Evolutionary conservation across 2,113 vertebrate species (phyloP), one percentile per base, ranked within the genome.

Genomic region (Paratilapia polleni): DNA sequence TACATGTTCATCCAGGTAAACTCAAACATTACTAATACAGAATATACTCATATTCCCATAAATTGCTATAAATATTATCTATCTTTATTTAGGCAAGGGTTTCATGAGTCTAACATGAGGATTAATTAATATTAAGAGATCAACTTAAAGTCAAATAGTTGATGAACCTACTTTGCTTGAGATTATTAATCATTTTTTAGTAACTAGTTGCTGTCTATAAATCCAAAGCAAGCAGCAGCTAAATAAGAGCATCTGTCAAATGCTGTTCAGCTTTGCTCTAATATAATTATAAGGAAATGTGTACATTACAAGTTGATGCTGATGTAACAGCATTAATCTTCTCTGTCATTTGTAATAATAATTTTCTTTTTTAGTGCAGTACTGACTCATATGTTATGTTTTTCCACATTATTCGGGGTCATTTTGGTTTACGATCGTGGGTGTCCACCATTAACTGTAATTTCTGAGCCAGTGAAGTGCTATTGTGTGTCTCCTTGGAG

Each of bases 1-100:
- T 98, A 98, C 91, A 98, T 98, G 97, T 92, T 90, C 74, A 78
- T 94, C 7, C 98, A 99, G 97, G 98, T 99, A 89, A 96, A 94
- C 8, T 4, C 43, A 13, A 34, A 76, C 47, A 57, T 12, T 2
- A 22, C 0, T 36, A 62, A 52, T 73, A 52, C 43, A 13, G 49
- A 52, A 20, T 31, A 8, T 1, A 13, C 52, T 31, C 5, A 10
- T 52, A 13, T 11, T 31, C 28, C 6, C 43, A 31, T 28, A 36
- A 36, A 36, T 36, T 36, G 36, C 36, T 36, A 36, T 2, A 70
- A 28, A 68, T 28, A 9, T 52, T 52, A 0, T 31, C 17, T 52
- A 31, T 52, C 64, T 68, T 68, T 3, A 31, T 20, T 52, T 73
- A 73, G 43, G 17, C 24, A 73, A 31, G 13, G 15, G 49, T 49